These are phyloP conservation scores for Andrena minutula DNA, from an alignment of 2,888 invertebrate genomes.

Conservation along the genomic window DNA sequence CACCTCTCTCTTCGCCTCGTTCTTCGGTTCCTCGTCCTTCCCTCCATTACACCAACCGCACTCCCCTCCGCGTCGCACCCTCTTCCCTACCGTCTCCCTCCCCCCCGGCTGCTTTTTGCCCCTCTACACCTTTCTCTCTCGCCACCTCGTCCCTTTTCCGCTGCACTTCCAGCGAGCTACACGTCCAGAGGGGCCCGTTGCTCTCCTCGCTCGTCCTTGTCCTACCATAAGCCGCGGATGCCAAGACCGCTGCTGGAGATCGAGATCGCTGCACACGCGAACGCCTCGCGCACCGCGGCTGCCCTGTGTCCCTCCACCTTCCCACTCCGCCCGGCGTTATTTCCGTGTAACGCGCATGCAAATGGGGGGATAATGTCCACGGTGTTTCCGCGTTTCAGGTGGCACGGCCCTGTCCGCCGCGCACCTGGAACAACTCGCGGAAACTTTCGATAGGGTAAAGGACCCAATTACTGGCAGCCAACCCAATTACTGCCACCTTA, in stretches of 20 bases:
- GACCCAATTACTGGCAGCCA: no score
- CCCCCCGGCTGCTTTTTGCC: constrained; percentile 2
- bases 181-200: constrained; percentile 7
- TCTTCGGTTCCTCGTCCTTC: constrained; percentile 2
- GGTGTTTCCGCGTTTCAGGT: constrained; percentile 42
- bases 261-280: constrained; percentile 36
- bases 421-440: constrained; percentile 13
- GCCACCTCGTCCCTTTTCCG: constrained; percentile 8
- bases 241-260: constrained; percentile 48
- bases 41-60: constrained; percentile 4
- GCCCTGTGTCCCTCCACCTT: constrained; percentile 1
- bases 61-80: background rate
- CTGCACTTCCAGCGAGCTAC: background rate
- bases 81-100: background rate
- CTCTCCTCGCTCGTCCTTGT: constrained; percentile 47
- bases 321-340: constrained; percentile 22
- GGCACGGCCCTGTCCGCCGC: background rate
- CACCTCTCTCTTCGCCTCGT: constrained; percentile 33
- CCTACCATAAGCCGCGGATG: constrained; percentile 62
- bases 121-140: constrained; percentile 14
- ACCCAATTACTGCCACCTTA: no score
- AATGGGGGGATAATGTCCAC: constrained; percentile 23
- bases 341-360: constrained; percentile 45
- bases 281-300: constrained; percentile 18
- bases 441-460: background rate